phyloP scores from a whole-genome alignment of 37 sponge, comb jelly and placozoan species.

The Dysidea cf. avara region DNA sequence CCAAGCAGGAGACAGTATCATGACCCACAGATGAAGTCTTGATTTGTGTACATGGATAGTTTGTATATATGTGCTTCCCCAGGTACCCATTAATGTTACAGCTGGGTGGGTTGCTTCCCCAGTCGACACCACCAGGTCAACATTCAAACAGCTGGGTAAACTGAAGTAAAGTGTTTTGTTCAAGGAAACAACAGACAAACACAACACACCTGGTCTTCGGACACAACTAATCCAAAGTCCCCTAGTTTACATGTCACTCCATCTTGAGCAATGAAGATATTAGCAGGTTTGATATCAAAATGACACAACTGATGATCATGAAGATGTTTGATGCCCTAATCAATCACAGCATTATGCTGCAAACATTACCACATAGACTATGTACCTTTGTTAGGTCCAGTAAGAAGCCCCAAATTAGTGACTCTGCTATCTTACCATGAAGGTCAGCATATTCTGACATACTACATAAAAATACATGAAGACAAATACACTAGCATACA shows the following conservation, averaged over 20 bases:
- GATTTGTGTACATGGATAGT: too few species aligned
- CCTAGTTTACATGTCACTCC: conserved; percentile 72
- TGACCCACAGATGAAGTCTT: too few species aligned
- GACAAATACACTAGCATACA: too few species aligned
- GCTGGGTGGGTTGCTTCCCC: too few species aligned
- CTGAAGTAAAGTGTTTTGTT: too few species aligned
- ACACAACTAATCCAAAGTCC: conserved; percentile 79
- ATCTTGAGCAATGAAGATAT: conserved; percentile 70
- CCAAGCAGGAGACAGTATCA: too few species aligned
- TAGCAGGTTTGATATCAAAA: conserved; percentile 92
- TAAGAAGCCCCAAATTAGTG: conserved; percentile 38
- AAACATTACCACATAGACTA: neutral
- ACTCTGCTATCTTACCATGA: conserved; percentile 48
- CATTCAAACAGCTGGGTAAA: too few species aligned
- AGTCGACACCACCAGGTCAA: too few species aligned
- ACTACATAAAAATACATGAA: conserved; percentile 28
- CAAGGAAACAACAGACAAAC: too few species aligned
- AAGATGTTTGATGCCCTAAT: conserved; percentile 81
- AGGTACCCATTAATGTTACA: too few species aligned
- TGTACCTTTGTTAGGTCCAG: conserved; percentile 51
- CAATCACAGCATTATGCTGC: neutral
- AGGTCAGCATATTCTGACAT: conserved; percentile 69
- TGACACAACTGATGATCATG: conserved; percentile 80
- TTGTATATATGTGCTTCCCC: too few species aligned
- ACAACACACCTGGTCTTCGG: conserved; percentile 45